Conservation (phyloP, 2,113 vertebrate species). For the Ramphastos sulfuratus region DNA sequence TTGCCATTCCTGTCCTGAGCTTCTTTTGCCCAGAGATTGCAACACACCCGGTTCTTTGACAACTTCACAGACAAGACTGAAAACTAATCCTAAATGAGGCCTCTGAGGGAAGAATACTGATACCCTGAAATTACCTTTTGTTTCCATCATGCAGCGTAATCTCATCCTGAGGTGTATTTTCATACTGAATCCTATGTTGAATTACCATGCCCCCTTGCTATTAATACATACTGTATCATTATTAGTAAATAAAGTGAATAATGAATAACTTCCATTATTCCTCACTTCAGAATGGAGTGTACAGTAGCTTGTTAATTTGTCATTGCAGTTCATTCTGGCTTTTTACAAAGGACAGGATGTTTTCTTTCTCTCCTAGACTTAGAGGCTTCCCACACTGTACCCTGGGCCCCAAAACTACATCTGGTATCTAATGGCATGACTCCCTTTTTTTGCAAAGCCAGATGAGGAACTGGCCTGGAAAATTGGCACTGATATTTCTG, state of each 20-base stretch:
- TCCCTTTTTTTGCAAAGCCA: background rate
- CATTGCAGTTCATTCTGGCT: background rate
- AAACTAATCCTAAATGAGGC: background rate
- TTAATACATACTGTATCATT: background rate
- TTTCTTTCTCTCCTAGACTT: background rate
- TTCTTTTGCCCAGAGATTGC: background rate
- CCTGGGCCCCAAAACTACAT: background rate
- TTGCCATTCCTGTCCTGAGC: background rate
- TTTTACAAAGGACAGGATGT: background rate
- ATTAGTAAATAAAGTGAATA: background rate
- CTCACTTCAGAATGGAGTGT: background rate
- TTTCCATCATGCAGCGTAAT: background rate
- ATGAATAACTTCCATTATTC: background rate
- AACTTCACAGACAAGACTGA: background rate
- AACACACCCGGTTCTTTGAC: background rate
- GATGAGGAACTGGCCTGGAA: slow-evolving; percentile 9
- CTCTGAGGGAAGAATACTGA: background rate
- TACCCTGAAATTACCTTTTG: background rate
- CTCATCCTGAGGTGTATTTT: background rate
- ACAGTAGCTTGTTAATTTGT: background rate
- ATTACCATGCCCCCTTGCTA: background rate
- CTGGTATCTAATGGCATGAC: background rate
- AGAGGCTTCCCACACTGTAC: background rate
- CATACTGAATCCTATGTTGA: background rate
- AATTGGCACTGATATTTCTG: background rate